Percentiles rank a stretch among this genome's conserved stretches.
These are phyloP conservation scores for Ecliptopera silaceata DNA, from an alignment of 2,888 invertebrate species.

Conservation along the genomic window DNA sequence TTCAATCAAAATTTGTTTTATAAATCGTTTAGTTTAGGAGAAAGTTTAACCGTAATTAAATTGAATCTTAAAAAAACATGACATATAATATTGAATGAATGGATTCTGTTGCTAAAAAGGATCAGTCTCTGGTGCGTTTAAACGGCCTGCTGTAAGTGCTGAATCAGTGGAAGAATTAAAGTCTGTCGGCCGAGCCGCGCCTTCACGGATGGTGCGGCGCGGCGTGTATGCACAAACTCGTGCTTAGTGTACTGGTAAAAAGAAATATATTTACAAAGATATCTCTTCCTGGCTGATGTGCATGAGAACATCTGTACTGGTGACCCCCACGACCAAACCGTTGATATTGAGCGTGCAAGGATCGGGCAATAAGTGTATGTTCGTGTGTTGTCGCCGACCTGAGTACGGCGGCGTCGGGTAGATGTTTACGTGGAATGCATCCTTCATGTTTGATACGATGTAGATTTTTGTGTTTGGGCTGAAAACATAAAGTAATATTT, in stretches of 20 bases:
- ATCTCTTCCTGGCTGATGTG: conserved; percentile 92
- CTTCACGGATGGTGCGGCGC: too few species aligned
- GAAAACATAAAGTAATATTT: conserved; percentile 29
- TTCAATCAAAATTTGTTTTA: too few species aligned
- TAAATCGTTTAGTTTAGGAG: too few species aligned
- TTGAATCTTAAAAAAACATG: too few species aligned
- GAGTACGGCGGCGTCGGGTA: conserved; percentile 92
- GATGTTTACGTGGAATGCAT: conserved; percentile 89
- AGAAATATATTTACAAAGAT: conserved; percentile 81
- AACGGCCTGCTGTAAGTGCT: too few species aligned
- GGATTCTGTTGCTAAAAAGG: too few species aligned
- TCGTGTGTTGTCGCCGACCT: conserved; percentile 80
- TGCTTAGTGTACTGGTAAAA: neutral
- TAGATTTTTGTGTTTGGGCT: conserved; percentile 87
- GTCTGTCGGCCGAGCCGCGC: too few species aligned
- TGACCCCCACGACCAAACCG: conserved; percentile 90
- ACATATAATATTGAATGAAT: too few species aligned
- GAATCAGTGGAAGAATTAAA: too few species aligned
- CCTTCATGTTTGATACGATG: conserved; percentile 89
- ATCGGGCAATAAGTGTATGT: conserved; percentile 89
- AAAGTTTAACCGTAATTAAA: too few species aligned
- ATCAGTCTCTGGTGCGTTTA: too few species aligned
- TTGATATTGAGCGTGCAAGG: conserved; percentile 90
- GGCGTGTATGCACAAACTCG: neutral
- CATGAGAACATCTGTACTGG: conserved; percentile 92